Evolutionary conservation across 2,113 vertebrate species (phyloP).

Genomic region (Spilogale gracilis): DNA sequence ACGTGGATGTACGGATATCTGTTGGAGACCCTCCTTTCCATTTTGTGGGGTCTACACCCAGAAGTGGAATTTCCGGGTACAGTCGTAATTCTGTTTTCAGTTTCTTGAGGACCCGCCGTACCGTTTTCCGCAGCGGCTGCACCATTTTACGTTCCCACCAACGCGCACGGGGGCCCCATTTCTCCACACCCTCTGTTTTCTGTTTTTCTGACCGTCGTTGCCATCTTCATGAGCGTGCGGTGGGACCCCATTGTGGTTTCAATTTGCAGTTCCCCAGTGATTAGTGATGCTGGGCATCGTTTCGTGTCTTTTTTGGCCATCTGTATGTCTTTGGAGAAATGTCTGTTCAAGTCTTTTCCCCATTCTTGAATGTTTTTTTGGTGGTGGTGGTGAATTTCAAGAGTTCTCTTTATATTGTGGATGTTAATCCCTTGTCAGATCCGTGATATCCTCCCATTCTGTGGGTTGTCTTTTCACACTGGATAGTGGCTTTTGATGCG

Average conservation of each 20-base stretch:
- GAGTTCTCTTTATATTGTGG: background rate
- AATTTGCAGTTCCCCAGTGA: background rate
- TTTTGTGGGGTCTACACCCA: background rate
- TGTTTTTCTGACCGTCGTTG: background rate
- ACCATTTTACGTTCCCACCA: background rate
- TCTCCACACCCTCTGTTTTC: background rate
- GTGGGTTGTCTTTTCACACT: background rate
- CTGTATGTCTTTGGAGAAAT: background rate
- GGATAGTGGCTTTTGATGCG: background rate
- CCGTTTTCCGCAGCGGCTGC: background rate
- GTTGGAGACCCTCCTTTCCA: background rate
- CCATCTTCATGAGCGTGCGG: background rate
- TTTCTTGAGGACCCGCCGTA: background rate
- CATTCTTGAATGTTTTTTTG: background rate
- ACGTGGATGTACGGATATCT: background rate
- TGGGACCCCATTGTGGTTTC: background rate
- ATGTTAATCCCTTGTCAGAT: background rate
- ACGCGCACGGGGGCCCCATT: background rate
- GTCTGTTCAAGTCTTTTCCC: background rate
- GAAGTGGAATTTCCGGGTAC: background rate
- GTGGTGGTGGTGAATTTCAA: background rate
- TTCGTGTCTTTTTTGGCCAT: background rate
- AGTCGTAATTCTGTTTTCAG: background rate
- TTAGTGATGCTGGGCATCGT: background rate
- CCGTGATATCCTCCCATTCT: background rate